Evolutionary conservation across 2,113 vertebrate species (phyloP), one percentile per base, ranked within the genome.

Genomic region (Anseranas semipalmata): DNA sequence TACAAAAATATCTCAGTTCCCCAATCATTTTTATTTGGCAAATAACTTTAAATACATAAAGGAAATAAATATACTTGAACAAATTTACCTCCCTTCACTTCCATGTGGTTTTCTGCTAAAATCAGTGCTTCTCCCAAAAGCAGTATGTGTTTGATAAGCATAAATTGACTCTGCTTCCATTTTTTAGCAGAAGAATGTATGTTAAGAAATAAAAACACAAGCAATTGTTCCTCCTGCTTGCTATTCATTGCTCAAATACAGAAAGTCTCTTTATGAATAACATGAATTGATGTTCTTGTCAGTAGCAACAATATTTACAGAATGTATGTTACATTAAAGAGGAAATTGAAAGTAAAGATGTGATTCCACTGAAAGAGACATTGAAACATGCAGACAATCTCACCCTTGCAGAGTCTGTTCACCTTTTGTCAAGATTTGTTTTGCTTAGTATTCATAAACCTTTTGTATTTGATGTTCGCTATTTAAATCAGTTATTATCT

Each of bases 231-330:
- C 59, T 93, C n/a, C 86, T 90, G 52, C 71, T 96, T 95, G 56
- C 90, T 92, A 63, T 95, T 96, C 75, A 41, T 81, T 81, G 87
- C 93, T 92, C 63, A 97, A 93, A 95, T 92, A 76, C 79, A 53
- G 84, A 75, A 93, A 93, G 53, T 83, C 93, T 89, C 90, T 87
- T 94, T 93, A 89, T 85, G 94, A 97, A 97, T 96, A 97, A 95
- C 45, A 84, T 30, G 84, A 97, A 97, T 82, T 94, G 96, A 97
- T 96, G 96, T 93, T 95, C 96, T 96, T 97, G 96, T 96, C 96
- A 93, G 94, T 55, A 94, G 90, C 56, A 73, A 93, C 87, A 96
- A 91, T 96, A 97, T 97, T 98, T 97, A 95, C 93, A 93, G 90
- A 97, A 96, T 39, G 58, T 71, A 87, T 59, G 81, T 92, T 94